phyloP scores from a whole-genome alignment of 1,140 invertebrate genomes.

The Lasioglossum albipes region DNA sequence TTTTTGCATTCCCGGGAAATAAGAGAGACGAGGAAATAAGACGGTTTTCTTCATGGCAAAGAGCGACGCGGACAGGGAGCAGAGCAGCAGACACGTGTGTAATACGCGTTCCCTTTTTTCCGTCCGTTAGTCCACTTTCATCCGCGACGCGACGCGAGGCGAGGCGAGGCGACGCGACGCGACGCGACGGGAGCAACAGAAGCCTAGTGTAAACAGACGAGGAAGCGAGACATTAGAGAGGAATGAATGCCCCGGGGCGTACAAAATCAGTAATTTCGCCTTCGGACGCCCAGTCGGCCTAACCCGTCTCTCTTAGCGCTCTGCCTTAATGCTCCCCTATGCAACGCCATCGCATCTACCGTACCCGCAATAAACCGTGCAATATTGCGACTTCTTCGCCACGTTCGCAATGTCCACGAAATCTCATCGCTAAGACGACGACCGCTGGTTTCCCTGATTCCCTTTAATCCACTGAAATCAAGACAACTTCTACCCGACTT shows the following conservation, averaged over 20 bases:
- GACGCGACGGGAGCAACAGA: constrained; percentile 39
- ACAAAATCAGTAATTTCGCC: constrained; percentile 65
- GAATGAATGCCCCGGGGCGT: constrained; percentile 61
- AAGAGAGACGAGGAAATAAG: constrained; percentile 42
- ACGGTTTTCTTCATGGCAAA: constrained; percentile 15
- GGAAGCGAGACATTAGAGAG: constrained; percentile 61
- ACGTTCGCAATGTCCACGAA: constrained; percentile 23
- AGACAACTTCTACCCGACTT: no score
- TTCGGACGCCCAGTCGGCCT: constrained; percentile 35
- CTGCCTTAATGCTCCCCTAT: constrained; percentile 51
- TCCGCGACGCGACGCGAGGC: constrained; percentile 27
- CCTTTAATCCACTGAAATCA: background rate
- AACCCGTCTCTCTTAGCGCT: constrained; percentile 31
- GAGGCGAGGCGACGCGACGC: constrained; percentile 30
- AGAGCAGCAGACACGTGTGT: constrained; percentile 38
- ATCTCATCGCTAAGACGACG: background rate
- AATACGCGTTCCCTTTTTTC: constrained; percentile 50
- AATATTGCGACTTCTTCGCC: constrained; percentile 31
- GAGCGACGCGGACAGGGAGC: background rate
- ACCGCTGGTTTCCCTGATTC: background rate
- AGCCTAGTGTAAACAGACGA: constrained; percentile 56
- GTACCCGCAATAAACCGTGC: constrained; percentile 39
- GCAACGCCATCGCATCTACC: constrained; percentile 13
- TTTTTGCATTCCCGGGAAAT: constrained; percentile 37
- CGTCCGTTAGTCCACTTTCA: constrained; percentile 46